Evolutionary conservation across 2,113 vertebrate genomes (phyloP).

Genomic region (Athene noctua): DNA sequence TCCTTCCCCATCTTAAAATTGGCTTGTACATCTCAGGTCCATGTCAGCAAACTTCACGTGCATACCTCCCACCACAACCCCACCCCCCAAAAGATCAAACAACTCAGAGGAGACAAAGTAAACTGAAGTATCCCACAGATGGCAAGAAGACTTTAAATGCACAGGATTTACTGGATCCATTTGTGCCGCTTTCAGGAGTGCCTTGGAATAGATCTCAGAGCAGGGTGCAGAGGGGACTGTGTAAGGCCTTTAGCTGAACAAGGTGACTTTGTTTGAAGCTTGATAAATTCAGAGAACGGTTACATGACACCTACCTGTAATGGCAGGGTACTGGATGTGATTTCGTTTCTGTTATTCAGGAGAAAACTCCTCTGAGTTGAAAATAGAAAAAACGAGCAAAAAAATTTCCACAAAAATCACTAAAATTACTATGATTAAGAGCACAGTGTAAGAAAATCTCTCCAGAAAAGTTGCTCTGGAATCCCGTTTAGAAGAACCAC

Average conservation of each 20-base stretch:
- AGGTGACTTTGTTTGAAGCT: not conserved
- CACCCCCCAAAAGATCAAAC: not conserved
- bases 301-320: not conserved
- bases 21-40: not conserved
- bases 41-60: fast-evolving
- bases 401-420: not conserved
- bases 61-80: fast-evolving
- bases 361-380: not conserved
- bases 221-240: fast-evolving
- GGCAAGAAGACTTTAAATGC: not conserved
- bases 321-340: not conserved
- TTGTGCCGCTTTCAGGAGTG: not conserved
- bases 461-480: not conserved
- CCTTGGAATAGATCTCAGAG: not conserved
- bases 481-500: not conserved
- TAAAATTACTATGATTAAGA: not conserved
- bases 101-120: not conserved
- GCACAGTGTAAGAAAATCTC: not conserved
- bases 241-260: not conserved
- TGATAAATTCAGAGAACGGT: not conserved
- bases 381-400: not conserved
- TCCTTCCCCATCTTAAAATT: not conserved
- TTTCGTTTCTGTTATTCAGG: not conserved
- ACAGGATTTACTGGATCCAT: not conserved
- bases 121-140: not conserved